Percentiles rank a stretch among this genome's conserved stretches.
Conservation (phyloP, 2,113 vertebrate genomes). For the Rhabdornis inornatus region DNA sequence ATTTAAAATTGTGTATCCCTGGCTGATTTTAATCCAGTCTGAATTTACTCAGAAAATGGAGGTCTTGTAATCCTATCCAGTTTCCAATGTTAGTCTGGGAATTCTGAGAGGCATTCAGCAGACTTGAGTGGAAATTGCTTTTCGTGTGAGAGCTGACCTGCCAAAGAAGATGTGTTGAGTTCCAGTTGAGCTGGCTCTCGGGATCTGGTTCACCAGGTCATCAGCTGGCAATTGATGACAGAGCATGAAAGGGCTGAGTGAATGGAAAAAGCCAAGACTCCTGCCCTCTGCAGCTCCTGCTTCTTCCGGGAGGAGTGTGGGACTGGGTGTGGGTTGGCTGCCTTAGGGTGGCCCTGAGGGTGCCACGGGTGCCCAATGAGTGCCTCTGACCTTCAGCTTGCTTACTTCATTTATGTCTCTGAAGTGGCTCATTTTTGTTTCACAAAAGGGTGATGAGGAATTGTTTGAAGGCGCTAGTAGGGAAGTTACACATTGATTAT, state of each 20-base stretch:
- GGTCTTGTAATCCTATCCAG: neutral
- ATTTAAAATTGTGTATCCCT: neutral
- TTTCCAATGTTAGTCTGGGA: neutral
- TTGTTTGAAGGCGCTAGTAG: neutral
- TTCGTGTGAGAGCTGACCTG: neutral
- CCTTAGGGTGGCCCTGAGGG: neutral
- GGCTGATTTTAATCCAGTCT: neutral
- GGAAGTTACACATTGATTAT: neutral
- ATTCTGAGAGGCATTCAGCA: neutral
- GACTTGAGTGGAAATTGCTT: neutral
- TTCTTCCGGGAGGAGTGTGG: neutral
- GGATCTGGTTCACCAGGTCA: neutral
- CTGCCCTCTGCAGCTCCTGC: neutral
- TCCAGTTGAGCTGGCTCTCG: neutral
- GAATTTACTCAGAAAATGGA: neutral
- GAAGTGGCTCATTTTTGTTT: neutral
- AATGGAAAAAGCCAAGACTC: neutral
- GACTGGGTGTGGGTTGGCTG: neutral
- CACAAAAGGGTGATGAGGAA: neutral
- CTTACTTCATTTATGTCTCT: fast-evolving
- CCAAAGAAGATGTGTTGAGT: neutral
- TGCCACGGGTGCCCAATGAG: fast-evolving
- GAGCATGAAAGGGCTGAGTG: neutral
- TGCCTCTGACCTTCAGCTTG: neutral
- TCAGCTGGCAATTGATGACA: neutral